These are phyloP conservation scores for Aphidoletes aphidimyza DNA, from an alignment of 2,888 invertebrate species.

Conservation along the genomic window DNA sequence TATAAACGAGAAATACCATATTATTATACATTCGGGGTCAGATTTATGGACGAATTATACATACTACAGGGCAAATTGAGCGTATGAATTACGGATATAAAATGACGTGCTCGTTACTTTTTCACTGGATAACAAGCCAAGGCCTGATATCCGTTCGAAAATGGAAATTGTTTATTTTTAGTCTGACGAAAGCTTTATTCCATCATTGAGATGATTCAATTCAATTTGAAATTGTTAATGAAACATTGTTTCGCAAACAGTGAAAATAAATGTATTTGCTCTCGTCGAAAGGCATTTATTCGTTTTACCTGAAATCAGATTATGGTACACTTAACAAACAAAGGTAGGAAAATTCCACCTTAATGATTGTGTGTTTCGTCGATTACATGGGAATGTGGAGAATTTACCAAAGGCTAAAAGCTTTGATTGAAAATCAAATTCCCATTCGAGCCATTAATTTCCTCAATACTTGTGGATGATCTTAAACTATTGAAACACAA, in stretches of 20 bases:
- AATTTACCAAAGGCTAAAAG: not conserved
- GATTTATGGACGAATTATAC: slow-evolving; percentile 7
- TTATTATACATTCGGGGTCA: slow-evolving; percentile 6
- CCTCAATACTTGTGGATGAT: not conserved
- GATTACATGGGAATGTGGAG: no score
- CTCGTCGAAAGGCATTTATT: not conserved
- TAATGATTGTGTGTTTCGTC: not conserved
- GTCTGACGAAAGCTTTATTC: no score
- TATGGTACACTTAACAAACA: not conserved
- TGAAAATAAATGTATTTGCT: no score
- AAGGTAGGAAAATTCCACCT: no score
- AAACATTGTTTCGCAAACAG: not conserved
- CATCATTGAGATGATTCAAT: not conserved
- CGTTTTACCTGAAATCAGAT: not conserved
- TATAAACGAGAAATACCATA: not conserved
- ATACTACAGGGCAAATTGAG: not conserved
- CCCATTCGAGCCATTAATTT: not conserved
- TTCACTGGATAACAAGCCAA: not conserved
- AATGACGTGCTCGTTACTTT: not conserved
- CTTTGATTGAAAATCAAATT: not conserved
- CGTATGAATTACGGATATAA: slow-evolving; percentile 8
- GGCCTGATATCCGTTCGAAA: no score
- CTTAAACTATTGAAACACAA: not conserved
- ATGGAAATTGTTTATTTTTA: no score
- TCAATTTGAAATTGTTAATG: not conserved